Percentiles rank a stretch among this genome's conserved stretches.
These are phyloP conservation scores for Lipotes vexillifer DNA, from an alignment of 2,113 vertebrate species.

Conservation along the genomic window DNA sequence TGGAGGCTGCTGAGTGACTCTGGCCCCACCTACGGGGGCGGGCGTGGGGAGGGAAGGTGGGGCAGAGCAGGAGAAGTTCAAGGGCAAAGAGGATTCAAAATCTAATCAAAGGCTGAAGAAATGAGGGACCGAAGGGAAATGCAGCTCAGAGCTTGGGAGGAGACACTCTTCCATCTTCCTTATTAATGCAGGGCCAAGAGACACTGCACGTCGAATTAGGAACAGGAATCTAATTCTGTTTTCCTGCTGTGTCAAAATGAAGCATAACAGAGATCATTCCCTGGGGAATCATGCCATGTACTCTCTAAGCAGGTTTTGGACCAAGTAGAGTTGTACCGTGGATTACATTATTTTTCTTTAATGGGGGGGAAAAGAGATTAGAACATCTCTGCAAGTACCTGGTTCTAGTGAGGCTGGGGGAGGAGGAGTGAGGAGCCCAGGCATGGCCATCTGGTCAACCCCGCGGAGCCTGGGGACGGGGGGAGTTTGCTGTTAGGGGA, in stretches of 20 bases:
- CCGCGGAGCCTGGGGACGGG: background rate
- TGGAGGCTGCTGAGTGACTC: background rate
- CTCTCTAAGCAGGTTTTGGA: constrained; percentile 47
- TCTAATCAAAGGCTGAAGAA: constrained; percentile 46
- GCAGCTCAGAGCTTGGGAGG: background rate
- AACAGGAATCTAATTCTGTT: constrained; percentile 65
- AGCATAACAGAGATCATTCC: constrained; percentile 1
- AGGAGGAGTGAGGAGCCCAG: background rate
- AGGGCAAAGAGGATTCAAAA: constrained; percentile 43
- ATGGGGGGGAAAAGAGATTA: background rate
- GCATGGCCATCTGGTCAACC: background rate
- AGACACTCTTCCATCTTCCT: background rate
- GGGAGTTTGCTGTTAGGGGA: background rate
- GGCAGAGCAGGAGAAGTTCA: background rate
- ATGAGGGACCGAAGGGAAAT: background rate
- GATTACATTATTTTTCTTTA: constrained; percentile 37
- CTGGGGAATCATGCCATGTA: background rate
- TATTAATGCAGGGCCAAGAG: constrained; percentile 50
- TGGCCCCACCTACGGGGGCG: background rate
- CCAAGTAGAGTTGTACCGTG: constrained; percentile 7
- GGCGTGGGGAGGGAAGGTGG: background rate
- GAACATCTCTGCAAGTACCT: background rate
- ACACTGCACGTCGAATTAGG: background rate
- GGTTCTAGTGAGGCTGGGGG: background rate
- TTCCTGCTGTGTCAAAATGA: constrained; percentile 50